A percentile compares a stretch with the other conserved stretches of the same genome.
Evolutionary conservation across 2,888 invertebrate species (phyloP).

Genomic region (Iselma pallidipennis): DNA sequence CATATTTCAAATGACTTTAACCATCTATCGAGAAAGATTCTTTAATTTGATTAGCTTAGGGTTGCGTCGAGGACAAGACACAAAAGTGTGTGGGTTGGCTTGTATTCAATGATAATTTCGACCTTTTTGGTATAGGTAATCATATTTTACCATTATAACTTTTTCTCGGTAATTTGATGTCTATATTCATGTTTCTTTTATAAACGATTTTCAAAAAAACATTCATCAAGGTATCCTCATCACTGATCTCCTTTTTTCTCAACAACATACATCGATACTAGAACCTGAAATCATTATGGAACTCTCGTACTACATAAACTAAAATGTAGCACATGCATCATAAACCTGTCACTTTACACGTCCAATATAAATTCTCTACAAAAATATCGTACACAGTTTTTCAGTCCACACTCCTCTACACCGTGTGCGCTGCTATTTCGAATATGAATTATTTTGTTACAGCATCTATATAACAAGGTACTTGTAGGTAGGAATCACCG

Average conservation of each 20-base stretch:
- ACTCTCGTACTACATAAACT: conserved; percentile 33
- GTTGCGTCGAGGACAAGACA: not conserved
- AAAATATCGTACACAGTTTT: conserved; percentile 19
- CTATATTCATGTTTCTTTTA: too few relatives aligned
- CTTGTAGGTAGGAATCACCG: too few relatives aligned
- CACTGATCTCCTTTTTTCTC: too few relatives aligned
- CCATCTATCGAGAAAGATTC: not conserved
- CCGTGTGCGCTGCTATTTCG: too few relatives aligned
- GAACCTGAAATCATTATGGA: conserved; percentile 26
- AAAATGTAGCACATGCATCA: conserved; percentile 33
- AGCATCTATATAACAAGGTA: too few relatives aligned
- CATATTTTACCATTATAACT: too few relatives aligned
- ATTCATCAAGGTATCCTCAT: too few relatives aligned
- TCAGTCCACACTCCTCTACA: too few relatives aligned
- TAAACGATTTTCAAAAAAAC: too few relatives aligned
- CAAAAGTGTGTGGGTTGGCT: not conserved
- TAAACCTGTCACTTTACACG: conserved; percentile 29
- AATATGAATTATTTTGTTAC: too few relatives aligned
- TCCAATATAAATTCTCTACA: conserved; percentile 31
- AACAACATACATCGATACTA: not conserved
- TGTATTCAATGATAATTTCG: not conserved
- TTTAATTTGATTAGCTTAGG: not conserved
- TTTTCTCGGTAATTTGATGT: too few relatives aligned
- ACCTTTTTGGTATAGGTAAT: not conserved
- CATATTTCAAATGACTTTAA: too few relatives aligned